Base-by-base conservation (phyloP, 2,113 vertebrate genomes). In the Manacus vitellinus region DNA sequence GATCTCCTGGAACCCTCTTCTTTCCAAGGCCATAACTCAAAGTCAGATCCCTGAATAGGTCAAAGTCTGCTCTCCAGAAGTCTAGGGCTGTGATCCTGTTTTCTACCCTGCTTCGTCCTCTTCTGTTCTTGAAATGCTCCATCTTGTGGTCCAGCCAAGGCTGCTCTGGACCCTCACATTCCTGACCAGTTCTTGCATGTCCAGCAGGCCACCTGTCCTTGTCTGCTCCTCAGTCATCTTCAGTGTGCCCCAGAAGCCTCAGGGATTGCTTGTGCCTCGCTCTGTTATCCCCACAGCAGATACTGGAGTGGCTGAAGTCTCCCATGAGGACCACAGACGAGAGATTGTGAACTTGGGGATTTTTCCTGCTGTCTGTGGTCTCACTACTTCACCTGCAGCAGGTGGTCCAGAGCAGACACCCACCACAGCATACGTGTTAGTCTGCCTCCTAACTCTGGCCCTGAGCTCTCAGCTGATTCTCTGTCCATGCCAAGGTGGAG, bases 341-440 rank as follows among this genome's bases (percentile, higher is more conserved):
- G 47, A 58, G 65, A 30, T 55, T 68, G 47, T 49, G 35, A 61
- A 43, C 59, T n/a, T 14, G 20, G 49, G 54, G 20, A 31, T 27
- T 91, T 74, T 73, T 43, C 25, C 54, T 73, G 49, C 49, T 72
- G 6, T 49, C n/a, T 72, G 43, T 82, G 49, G 25, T 94, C 22
- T 68, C 59, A 31, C 37, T 46, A 12, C 30, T 30, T 72, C n/a
- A 49, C 49, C 59, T 41, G 71, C 63, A 61, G 72, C 47, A 28
- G 52, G n/a, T 33, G 33, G 9, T 51, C 33, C 82, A 33, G 41
- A 31, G 74, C 59, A n/a, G 35, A 46, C 44, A 19, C 35, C 39
- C 6, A 5, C n/a, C 56, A 31, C 2, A 25, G 51, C 1, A 0
- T 44, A 4, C 5, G 0, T 30, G 5, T 58, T 70, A 30, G 13